A percentile compares a stretch with the other conserved stretches of the same genome.
These are phyloP conservation scores for Lophotriccus pileatus DNA, from an alignment of 2,797 vertebrate species.

Conservation along the genomic window DNA sequence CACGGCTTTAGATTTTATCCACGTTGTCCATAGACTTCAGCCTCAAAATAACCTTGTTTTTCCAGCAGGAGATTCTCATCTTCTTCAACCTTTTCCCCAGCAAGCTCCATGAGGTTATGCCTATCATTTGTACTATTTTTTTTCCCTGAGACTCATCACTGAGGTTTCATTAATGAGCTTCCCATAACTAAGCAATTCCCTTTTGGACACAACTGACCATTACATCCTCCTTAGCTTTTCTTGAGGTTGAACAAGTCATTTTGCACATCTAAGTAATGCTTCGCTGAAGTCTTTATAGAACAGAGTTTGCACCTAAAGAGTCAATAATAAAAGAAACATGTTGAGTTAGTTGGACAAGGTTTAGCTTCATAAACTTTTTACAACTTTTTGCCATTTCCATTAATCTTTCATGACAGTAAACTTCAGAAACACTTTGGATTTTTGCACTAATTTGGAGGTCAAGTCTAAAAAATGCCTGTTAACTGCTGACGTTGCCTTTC, in stretches of 20 bases:
- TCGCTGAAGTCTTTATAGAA: neutral
- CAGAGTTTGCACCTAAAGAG: neutral
- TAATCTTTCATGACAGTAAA: neutral
- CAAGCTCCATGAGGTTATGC: neutral
- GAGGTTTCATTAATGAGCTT: neutral
- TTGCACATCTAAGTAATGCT: neutral
- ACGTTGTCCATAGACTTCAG: neutral
- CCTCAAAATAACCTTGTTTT: neutral
- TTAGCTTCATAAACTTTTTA: neutral
- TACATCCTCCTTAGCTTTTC: neutral
- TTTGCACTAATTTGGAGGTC: neutral
- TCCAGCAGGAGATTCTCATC: neutral
- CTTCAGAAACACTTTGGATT: neutral
- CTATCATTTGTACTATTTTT: neutral
- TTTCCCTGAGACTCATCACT: neutral
- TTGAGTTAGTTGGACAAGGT: neutral
- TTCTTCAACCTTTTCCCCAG: neutral
- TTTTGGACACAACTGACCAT: neutral
- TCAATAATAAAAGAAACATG: neutral
- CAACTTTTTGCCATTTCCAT: neutral
- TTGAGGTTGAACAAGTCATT: neutral
- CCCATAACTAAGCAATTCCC: neutral
- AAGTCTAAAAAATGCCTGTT: neutral
- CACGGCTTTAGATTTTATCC: neutral
- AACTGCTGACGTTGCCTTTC: neutral